These are phyloP conservation scores for Agrochola circellaris DNA, from an alignment of 2,888 invertebrate species.

Conservation along the genomic window DNA sequence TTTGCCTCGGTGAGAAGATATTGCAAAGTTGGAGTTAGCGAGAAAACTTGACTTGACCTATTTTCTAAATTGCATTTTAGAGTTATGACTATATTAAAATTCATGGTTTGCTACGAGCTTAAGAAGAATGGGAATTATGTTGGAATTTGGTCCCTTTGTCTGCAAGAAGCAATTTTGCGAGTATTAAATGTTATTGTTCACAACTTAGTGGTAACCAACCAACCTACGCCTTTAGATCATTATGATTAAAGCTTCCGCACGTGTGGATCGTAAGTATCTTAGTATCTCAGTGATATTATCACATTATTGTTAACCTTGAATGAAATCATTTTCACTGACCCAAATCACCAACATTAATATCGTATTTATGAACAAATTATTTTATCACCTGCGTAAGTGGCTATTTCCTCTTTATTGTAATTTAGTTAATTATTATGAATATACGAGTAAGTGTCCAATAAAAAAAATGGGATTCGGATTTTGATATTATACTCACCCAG, in stretches of 20 bases:
- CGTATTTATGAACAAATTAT: background rate
- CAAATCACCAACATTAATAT: background rate
- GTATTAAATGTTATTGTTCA: constrained; percentile 8
- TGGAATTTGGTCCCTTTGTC: constrained; percentile 12
- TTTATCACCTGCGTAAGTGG: background rate
- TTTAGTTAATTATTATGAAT: no score
- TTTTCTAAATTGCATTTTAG: constrained; percentile 58
- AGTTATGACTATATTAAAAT: constrained; percentile 59
- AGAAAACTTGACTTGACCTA: constrained; percentile 50
- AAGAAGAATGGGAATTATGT: constrained; percentile 38
- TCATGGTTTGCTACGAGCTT: constrained; percentile 47
- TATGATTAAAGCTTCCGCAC: background rate
- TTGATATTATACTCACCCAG: constrained; percentile 93
- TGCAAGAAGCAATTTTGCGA: constrained; percentile 16
- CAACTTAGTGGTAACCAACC: constrained; percentile 6
- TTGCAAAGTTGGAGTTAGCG: constrained; percentile 23
- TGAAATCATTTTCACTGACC: background rate
- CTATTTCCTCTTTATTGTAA: background rate
- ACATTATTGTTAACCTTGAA: background rate
- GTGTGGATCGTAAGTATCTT: background rate
- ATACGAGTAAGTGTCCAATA: background rate
- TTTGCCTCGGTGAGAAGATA: constrained; percentile 37
- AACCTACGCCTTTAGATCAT: background rate
- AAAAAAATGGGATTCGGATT: background rate
- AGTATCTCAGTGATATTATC: background rate